Percentiles rank a stretch among this genome's conserved stretches.
Conservation (phyloP, 2,113 vertebrate species). For the Polypterus bichir region DNA sequence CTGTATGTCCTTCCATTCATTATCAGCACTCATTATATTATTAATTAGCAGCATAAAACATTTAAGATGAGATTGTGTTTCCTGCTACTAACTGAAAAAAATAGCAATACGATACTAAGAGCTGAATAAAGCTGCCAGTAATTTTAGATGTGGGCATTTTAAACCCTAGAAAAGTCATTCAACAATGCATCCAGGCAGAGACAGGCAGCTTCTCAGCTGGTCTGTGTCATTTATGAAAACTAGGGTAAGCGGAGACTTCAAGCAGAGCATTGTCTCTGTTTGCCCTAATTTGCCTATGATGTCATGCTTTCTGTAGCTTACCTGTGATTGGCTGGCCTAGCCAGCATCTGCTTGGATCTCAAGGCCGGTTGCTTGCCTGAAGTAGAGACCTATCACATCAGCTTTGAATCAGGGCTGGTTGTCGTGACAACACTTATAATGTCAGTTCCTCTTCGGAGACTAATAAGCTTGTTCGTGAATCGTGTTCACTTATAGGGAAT, state of each 20-base stretch:
- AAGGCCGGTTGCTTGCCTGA: constrained; percentile 66
- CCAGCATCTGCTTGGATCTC: constrained; percentile 76
- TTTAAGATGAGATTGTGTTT: too few relatives aligned
- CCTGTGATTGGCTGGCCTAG: constrained; percentile 56
- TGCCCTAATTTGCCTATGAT: constrained; percentile 77
- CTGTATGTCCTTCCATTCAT: too few relatives aligned
- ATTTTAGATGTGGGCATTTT: too few relatives aligned
- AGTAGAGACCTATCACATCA: constrained; percentile 67
- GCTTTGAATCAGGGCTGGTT: constrained; percentile 74
- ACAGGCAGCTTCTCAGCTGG: neutral
- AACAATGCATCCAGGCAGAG: neutral
- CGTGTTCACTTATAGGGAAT: constrained; percentile 27
- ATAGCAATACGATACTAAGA: too few relatives aligned
- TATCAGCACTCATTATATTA: too few relatives aligned
- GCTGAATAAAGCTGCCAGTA: too few relatives aligned
- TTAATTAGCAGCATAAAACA: too few relatives aligned
- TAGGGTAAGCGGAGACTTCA: constrained; percentile 29
- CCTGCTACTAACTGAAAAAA: too few relatives aligned
- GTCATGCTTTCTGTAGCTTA: constrained; percentile 64
- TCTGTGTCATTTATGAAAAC: neutral
- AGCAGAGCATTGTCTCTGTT: constrained; percentile 42
- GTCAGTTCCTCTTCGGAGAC: constrained; percentile 53
- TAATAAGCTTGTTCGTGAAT: constrained; percentile 57
- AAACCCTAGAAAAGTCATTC: too few relatives aligned
- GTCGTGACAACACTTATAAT: constrained; percentile 77